A percentile compares a stretch with the other conserved stretches of the same genome.
Conservation (phyloP, 2,113 vertebrate genomes). For the Guaruba guarouba region DNA sequence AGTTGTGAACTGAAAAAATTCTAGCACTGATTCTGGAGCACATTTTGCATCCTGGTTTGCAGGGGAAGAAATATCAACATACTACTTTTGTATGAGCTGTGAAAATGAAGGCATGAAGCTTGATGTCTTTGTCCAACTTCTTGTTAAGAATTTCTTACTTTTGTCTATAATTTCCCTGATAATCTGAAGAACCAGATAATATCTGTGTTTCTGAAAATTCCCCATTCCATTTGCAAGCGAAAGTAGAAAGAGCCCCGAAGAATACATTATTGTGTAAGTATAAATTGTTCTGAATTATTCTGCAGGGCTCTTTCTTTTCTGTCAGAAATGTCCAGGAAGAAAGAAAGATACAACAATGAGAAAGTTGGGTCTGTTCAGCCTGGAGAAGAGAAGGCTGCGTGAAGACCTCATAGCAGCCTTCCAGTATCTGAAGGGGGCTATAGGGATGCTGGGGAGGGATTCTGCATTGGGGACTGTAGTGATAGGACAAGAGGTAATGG, state of each 20-base stretch:
- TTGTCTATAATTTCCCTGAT: background rate
- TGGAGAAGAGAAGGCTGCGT: too few species aligned
- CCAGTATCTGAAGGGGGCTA: too few species aligned
- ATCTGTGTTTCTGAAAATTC: background rate
- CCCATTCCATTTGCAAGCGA: background rate
- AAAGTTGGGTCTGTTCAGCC: too few species aligned
- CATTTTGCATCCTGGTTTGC: background rate
- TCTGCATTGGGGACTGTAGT: too few species aligned
- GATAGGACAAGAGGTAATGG: too few species aligned
- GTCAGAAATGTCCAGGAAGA: background rate
- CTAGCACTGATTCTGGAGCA: background rate
- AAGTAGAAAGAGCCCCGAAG: background rate
- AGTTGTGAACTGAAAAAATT: background rate
- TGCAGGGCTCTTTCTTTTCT: background rate
- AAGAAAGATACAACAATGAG: background rate
- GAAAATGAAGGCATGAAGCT: background rate
- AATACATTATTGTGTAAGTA: background rate
- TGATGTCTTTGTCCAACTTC: background rate
- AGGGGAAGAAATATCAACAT: background rate
- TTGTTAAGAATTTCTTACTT: background rate
- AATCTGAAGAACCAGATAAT: background rate
- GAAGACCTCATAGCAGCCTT: too few species aligned
- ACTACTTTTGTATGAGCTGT: background rate
- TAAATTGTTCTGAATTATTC: background rate
- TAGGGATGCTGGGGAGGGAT: too few species aligned